Evolutionary conservation across 1,140 invertebrate genomes (phyloP).

Genomic region (Sweltsa coloradensis): DNA sequence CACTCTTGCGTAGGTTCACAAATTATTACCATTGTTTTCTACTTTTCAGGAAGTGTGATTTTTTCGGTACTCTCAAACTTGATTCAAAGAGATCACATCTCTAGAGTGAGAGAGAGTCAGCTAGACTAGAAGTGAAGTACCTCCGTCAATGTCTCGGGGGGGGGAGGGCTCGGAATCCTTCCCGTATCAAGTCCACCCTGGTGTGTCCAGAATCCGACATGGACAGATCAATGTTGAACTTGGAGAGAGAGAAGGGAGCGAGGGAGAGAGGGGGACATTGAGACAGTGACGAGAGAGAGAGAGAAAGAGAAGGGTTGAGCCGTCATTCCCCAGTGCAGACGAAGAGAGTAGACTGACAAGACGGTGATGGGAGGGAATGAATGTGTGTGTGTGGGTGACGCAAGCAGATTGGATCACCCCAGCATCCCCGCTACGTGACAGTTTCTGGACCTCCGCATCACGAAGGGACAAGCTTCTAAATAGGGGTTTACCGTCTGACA

Average conservation of each 20-base stretch:
- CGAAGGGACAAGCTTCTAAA: no score
- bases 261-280: no score
- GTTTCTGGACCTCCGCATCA: neutral
- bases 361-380: neutral
- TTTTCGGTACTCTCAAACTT: no score
- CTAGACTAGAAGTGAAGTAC: neutral
- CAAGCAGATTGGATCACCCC: neutral
- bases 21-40: no score
- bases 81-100: no score
- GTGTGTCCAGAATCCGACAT: constrained; percentile 1
- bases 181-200: no score
- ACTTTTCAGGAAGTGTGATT: no score
- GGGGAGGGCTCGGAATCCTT: neutral
- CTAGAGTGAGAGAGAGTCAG: neutral
- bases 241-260: neutral
- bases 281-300: constrained; percentile 3
- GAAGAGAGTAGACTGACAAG: neutral
- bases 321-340: no score
- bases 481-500: no score
- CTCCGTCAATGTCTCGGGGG: neutral
- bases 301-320: neutral
- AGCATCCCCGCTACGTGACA: neutral
- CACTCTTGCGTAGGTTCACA: no score
- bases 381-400: neutral
- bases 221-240: constrained; percentile 12